phyloP scores from a whole-genome alignment of 1,140 invertebrate species.

The Drosophila sechellia region DNA sequence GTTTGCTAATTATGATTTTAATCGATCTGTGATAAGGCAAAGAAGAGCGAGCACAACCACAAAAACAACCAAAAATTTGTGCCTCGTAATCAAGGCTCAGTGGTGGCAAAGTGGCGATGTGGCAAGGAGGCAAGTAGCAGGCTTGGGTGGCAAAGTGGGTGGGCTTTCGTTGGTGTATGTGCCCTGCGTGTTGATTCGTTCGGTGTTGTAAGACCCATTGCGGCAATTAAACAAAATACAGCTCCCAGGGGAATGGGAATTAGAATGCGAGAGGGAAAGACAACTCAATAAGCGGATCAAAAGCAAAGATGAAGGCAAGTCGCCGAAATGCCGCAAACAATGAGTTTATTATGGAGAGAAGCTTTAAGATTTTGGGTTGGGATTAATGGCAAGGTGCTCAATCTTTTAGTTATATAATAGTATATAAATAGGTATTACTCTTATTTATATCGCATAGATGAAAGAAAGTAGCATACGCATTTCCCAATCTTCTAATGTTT shows the following conservation, averaged over 20 bases:
- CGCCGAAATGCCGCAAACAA: constrained; percentile 2
- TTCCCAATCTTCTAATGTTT: too few species aligned
- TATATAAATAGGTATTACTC: too few species aligned
- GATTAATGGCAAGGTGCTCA: neutral
- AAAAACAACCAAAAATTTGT: constrained; percentile 25
- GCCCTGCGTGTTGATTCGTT: constrained; percentile 61
- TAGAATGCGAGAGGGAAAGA: constrained; percentile 18
- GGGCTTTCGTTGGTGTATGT: constrained; percentile 36
- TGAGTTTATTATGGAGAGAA: neutral
- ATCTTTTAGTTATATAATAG: too few species aligned
- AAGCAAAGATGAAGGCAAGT: neutral
- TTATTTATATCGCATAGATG: too few species aligned
- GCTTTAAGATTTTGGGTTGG: neutral
- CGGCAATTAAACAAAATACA: constrained; percentile 62
- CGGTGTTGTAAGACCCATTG: constrained; percentile 49
- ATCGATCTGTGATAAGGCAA: constrained; percentile 52
- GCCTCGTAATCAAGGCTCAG: constrained; percentile 52
- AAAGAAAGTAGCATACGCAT: too few species aligned
- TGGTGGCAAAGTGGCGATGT: constrained; percentile 16
- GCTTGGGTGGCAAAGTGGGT: neutral
- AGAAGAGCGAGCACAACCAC: constrained; percentile 6
- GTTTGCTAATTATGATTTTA: constrained; percentile 77
- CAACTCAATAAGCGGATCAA: constrained; percentile 12
- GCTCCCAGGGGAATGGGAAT: constrained; percentile 13
- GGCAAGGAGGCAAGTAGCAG: neutral